phyloP scores from a whole-genome alignment of 2,888 invertebrate genomes.

The Agrochola lota region DNA sequence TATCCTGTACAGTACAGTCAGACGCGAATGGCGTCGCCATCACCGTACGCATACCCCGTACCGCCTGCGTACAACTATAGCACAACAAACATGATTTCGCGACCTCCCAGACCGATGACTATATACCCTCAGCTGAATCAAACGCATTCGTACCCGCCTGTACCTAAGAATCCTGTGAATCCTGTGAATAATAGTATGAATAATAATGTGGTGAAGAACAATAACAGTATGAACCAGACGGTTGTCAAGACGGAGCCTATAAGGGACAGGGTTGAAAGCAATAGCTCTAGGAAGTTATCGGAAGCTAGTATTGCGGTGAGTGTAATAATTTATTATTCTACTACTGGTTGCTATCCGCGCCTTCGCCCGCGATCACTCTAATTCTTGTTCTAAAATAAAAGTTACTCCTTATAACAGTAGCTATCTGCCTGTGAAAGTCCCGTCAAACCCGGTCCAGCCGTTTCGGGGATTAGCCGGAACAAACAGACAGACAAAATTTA shows the following conservation, averaged over 20 bases:
- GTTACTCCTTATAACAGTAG: neutral
- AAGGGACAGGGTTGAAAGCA: slow-evolving; percentile 77
- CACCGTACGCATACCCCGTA: slow-evolving; percentile 80
- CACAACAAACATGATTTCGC: slow-evolving; percentile 85
- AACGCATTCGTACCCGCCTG: slow-evolving; percentile 78
- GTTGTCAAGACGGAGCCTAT: slow-evolving; percentile 75
- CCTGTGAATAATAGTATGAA: slow-evolving; percentile 59
- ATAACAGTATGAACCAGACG: slow-evolving; percentile 61
- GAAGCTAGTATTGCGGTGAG: slow-evolving; percentile 82
- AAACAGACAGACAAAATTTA: neutral
- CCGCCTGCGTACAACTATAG: slow-evolving; percentile 80
- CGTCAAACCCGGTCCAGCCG: neutral
- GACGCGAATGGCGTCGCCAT: slow-evolving; percentile 83
- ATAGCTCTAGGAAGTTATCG: slow-evolving; percentile 78
- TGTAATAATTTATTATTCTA: slow-evolving; percentile 11
- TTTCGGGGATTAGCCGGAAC: neutral
- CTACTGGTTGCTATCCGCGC: neutral
- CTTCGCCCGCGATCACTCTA: neutral
- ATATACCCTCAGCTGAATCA: slow-evolving; percentile 83
- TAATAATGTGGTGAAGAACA: slow-evolving; percentile 65
- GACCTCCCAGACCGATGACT: slow-evolving; percentile 78
- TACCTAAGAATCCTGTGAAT: slow-evolving; percentile 57
- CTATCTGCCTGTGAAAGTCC: neutral
- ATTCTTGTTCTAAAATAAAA: neutral
- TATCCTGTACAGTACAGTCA: slow-evolving; percentile 83